Conservation (phyloP, 2,113 vertebrate species). For the Malurus alboscapulatus region DNA sequence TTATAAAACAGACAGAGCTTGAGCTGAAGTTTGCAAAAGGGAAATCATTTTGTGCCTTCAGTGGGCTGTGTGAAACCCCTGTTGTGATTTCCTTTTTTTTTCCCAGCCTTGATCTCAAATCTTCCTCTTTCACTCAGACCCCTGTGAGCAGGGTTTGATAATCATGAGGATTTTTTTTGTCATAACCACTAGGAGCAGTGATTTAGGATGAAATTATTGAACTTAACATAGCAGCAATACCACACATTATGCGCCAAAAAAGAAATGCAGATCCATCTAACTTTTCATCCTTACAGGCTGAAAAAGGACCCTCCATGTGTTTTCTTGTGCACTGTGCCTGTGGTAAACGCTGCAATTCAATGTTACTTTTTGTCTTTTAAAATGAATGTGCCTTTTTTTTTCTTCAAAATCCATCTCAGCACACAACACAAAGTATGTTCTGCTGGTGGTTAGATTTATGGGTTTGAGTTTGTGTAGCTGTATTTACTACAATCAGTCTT, state of each 20-base stretch:
- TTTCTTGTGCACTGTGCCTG: neutral
- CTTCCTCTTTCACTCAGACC: neutral
- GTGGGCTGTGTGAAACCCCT: neutral
- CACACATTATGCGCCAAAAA: neutral
- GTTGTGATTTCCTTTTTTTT: neutral
- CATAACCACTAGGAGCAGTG: neutral
- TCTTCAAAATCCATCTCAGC: neutral
- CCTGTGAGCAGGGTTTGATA: neutral
- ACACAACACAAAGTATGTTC: neutral
- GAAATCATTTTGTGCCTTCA: neutral
- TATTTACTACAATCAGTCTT: neutral
- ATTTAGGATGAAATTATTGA: neutral
- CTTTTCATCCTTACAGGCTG: neutral
- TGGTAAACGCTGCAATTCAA: neutral
- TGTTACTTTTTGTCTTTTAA: neutral
- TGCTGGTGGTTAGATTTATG: neutral
- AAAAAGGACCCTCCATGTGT: neutral
- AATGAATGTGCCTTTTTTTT: neutral
- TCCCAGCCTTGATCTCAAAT: neutral
- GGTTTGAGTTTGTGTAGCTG: neutral
- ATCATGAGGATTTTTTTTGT: neutral
- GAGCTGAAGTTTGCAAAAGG: neutral
- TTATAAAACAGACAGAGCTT: neutral
- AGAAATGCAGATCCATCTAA: neutral
- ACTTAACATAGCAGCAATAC: neutral